Percentiles rank a stretch among this genome's conserved stretches.
Evolutionary conservation across 2,888 invertebrate species (phyloP).

Genomic region (Tromatobia lineatoria): DNA sequence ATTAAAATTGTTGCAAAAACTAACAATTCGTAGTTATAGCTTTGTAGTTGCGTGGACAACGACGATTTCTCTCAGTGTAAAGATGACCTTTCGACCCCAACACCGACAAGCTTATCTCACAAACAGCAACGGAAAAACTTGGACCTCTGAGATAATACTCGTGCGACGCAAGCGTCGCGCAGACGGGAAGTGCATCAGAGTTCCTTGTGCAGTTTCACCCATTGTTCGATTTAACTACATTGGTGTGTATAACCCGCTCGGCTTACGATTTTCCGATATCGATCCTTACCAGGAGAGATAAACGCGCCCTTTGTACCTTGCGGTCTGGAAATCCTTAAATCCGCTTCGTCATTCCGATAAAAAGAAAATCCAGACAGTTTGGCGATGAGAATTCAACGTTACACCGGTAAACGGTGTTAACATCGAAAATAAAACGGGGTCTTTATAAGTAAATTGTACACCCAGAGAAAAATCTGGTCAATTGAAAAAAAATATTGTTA

Average conservation of each 20-base stretch:
- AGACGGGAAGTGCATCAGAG: conserved; percentile 36
- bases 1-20: too few species aligned
- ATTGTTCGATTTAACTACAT: conserved; percentile 68
- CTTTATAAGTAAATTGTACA: too few species aligned
- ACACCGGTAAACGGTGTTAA: background rate
- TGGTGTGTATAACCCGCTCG: conserved; percentile 61
- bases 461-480: too few species aligned
- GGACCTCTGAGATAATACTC: conserved; percentile 38
- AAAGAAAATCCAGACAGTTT: background rate
- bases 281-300: conserved; percentile 38
- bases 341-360: background rate
- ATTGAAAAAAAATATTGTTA: too few species aligned
- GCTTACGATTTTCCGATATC: conserved; percentile 62
- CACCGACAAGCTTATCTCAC: conserved; percentile 44
- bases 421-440: too few species aligned
- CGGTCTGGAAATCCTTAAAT: conserved; percentile 40
- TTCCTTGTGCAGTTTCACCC: conserved; percentile 59
- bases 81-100: conserved; percentile 54
- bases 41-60: too few species aligned
- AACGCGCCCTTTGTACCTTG: background rate
- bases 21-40: too few species aligned
- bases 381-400: conserved; percentile 36
- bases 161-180: conserved; percentile 1
- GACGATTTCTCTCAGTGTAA: background rate
- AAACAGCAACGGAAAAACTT: conserved; percentile 49